Evolutionary conservation across 2,113 vertebrate genomes (phyloP).

Genomic region (Apaloderma vittatum): DNA sequence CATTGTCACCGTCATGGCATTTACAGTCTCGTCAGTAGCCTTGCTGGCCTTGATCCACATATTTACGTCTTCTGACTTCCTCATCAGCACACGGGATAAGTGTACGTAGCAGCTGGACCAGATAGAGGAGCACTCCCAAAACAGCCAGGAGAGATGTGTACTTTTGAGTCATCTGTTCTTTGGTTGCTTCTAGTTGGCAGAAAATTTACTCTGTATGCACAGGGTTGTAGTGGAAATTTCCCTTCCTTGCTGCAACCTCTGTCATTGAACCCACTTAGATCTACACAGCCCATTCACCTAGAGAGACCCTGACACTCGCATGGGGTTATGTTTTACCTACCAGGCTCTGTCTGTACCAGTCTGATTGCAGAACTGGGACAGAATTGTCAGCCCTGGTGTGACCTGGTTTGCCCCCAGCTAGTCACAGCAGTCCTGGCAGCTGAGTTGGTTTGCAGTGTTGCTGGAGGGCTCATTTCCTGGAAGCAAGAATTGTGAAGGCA

Average conservation of each 20-base stretch:
- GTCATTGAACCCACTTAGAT: not conserved
- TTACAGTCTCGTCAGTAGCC: not conserved
- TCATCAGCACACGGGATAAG: not conserved
- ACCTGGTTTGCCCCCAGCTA: not conserved
- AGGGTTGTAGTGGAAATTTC: not conserved
- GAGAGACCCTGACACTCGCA: not conserved
- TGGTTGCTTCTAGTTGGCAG: not conserved
- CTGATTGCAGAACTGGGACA: not conserved
- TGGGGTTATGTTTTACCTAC: not conserved
- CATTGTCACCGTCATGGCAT: not conserved
- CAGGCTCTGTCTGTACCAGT: not conserved
- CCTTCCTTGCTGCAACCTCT: not conserved
- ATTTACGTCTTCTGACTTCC: conserved; percentile 11
- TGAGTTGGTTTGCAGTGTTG: not conserved
- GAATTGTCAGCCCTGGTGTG: not conserved
- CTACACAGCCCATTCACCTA: not conserved
- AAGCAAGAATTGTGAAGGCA: not conserved
- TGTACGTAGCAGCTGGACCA: not conserved
- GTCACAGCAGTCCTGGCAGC: not conserved
- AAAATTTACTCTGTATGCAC: not conserved
- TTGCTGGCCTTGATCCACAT: not conserved
- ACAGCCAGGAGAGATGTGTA: not conserved
- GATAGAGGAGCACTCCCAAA: not conserved
- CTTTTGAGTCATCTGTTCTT: conserved; percentile 27
- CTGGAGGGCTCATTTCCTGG: conserved; percentile 23